Evolutionary conservation across 1,140 invertebrate species (phyloP).

Genomic region (Campoletis sonorensis): DNA sequence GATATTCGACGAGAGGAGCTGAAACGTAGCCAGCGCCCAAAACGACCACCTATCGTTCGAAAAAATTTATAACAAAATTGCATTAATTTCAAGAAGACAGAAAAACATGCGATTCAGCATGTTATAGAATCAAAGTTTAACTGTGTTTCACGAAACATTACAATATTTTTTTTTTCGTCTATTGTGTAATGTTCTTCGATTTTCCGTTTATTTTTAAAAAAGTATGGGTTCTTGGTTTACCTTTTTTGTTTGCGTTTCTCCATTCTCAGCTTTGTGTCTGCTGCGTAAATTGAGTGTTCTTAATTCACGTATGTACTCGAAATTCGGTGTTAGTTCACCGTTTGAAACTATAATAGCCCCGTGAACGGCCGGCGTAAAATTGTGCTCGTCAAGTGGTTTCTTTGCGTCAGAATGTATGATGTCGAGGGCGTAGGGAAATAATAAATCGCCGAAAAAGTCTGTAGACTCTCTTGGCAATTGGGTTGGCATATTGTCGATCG

Average conservation of each 20-base stretch:
- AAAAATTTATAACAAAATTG: too few relatives aligned
- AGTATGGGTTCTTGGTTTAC: constrained; percentile 41
- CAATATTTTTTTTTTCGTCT: too few relatives aligned
- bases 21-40: constrained; percentile 97
- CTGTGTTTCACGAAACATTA: too few relatives aligned
- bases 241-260: constrained; percentile 58
- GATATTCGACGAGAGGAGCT: constrained; percentile 94
- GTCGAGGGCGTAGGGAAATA: constrained; percentile 92
- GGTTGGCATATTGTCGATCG: constrained; percentile 99
- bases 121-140: too few relatives aligned
- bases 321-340: constrained; percentile 93
- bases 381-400: constrained; percentile 87
- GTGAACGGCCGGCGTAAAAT: constrained; percentile 86
- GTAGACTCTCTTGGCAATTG: constrained; percentile 98
- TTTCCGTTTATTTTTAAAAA: too few relatives aligned
- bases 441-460: constrained; percentile 96
- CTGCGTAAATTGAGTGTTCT: constrained; percentile 77
- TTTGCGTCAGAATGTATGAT: constrained; percentile 94
- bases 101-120: not conserved
- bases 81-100: constrained; percentile 4
- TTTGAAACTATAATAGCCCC: constrained; percentile 98
- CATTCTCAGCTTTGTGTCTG: constrained; percentile 71
- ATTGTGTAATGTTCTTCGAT: too few relatives aligned
- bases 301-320: constrained; percentile 96
- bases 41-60: constrained; percentile 82